Base-by-base conservation (phyloP, 2,113 vertebrate genomes). In the Neodon shergylaensis region DNA sequence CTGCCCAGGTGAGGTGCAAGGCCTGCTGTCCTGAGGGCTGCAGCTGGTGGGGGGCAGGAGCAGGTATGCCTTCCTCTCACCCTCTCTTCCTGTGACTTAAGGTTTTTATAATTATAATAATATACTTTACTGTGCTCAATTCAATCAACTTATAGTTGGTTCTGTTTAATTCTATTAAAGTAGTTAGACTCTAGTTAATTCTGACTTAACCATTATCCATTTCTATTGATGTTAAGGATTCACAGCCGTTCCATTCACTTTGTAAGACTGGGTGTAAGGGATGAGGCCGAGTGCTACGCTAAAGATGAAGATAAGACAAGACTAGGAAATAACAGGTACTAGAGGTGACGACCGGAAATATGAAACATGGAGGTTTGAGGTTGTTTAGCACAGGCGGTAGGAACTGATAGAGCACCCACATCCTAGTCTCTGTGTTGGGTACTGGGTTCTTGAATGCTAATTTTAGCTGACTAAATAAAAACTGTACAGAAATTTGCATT, bases 121-220 rank as follows among this genome's bases (percentile, higher is more conserved):
- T 54, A 54, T 33, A 49, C 47, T 92, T 73, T 84, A 68, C 87
- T 58, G 54, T 58, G 54, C 54, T 58, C 2, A 77, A 83, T 11
- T 89, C 65, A 94, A 58, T 84, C 39, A 88, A 39, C 2, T 73
- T 90, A 14, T n/a, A 91, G 61, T 81, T 78, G 76, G 88, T n/a
- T 73, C 26, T 73, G 33, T n/a, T 44, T 52, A 66, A 88, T 88
- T 39, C 7, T 42, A 94, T 78, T 83, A 70, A 58, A 70, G 76
- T 21, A 33, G 1, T 54, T 91, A 77, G 83, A n/a, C 14, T 78
- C 33, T 94, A 47, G 24, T 65, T 70, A 92, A 88, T 84, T 96
- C 33, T 68, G 78, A 26, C 61, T 73, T 49, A 89, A 74, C 54
- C 49, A 70, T 28, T 58, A 68, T 52, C 28, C 74, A 58, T 84